Evolutionary conservation across 2,888 invertebrate genomes (phyloP), one percentile per base, ranked within the genome.

Genomic region (Acleris cristana): DNA sequence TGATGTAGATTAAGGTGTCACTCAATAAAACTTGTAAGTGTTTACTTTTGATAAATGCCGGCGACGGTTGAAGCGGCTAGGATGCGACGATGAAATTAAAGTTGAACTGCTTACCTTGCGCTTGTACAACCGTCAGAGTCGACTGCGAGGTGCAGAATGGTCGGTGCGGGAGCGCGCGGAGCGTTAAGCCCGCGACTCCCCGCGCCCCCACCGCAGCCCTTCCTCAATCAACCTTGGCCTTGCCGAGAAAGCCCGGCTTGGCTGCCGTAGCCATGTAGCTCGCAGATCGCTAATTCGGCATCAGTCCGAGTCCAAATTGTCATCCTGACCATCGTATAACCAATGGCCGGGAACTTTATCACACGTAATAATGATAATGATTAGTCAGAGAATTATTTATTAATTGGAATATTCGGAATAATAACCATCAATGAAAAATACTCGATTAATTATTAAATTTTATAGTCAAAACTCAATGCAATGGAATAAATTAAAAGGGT

Each of bases 111-210:
- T 93, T 93, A 93, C 93, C 93, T 93, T 90, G 84, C 87, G 85
- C 90, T 91, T 86, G 90, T 81, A 92, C 93, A 91, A 93, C 93
- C 92, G 92, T 92, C 85, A 89, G 86, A 90, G 90, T 89, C 92
- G 90, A 92, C 92, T 92, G 92, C 93, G 89, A 90, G 91, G 92
- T 91, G 93, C 88, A 92, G 93, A 93, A 93, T 93, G 93, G 86
- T 86, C 84, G 81, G 83, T 81, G 86, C 83, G 88, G 89, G 88
- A 87, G 86, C 85, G 91, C 90, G 90, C 89, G 80, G 86, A 86
- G 82, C 91, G 90, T 89, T 90, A 89, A 88, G 90, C 90, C 87
- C 85, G 86, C 82, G 81, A 70, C 84, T 76, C 86, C 89, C 90
- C 89, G 87, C 90, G 81, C 88, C 90, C 90, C 82, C 83, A 78